These are phyloP conservation scores for Nothocercus julius DNA, from an alignment of 2,113 vertebrate genomes.

Conservation along the genomic window DNA sequence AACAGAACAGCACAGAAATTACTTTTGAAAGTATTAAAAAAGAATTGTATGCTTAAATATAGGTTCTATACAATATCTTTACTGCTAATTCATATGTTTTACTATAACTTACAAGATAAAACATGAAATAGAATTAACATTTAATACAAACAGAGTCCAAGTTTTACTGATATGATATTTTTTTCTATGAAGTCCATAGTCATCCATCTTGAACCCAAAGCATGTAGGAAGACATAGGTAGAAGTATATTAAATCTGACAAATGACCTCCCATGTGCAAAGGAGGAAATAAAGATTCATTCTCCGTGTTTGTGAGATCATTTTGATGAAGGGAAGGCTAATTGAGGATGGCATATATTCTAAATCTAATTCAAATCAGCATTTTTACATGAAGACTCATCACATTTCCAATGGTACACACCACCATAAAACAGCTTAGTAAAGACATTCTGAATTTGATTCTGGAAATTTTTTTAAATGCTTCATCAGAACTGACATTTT, in stretches of 20 bases:
- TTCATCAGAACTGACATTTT: slow-evolving; percentile 79
- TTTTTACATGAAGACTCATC: slow-evolving; percentile 87
- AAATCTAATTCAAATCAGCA: slow-evolving; percentile 87
- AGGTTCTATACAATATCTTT: background rate
- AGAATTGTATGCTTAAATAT: background rate
- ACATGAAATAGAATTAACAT: background rate
- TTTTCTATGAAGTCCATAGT: slow-evolving; percentile 51
- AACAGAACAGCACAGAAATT: background rate
- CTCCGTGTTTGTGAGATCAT: slow-evolving; percentile 83
- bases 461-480: slow-evolving; percentile 71
- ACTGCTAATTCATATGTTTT: slow-evolving; percentile 13
- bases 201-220: slow-evolving; percentile 79
- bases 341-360: slow-evolving; percentile 84
- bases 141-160: slow-evolving; percentile 60
- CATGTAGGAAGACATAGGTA: slow-evolving; percentile 80
- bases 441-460: slow-evolving; percentile 80
- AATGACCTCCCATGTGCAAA: slow-evolving; percentile 86
- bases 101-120: background rate
- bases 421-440: slow-evolving; percentile 80
- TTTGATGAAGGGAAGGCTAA: slow-evolving; percentile 84
- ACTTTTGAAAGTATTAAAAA: background rate
- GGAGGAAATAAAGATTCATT: slow-evolving; percentile 88
- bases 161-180: slow-evolving; percentile 51
- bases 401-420: slow-evolving; percentile 76
- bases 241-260: slow-evolving; percentile 86